Conservation (phyloP, 2,888 invertebrate species). For the Dilophus febrilis region DNA sequence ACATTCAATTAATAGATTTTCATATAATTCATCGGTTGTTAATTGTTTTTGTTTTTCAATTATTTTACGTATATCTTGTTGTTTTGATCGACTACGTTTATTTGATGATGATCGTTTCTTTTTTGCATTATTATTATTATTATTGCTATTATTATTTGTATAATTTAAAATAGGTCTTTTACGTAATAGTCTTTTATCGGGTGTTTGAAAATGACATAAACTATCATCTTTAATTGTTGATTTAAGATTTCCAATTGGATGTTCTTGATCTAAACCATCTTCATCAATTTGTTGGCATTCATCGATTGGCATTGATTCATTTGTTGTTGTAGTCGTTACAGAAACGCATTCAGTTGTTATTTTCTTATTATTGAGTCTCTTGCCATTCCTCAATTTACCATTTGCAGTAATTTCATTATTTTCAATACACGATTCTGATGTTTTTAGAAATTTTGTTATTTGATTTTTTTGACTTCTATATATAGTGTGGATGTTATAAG, state of each 20-base stretch:
- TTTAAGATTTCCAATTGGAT: background rate
- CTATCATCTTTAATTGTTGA: background rate
- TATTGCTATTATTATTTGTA: too few species aligned
- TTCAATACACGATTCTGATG: too few species aligned
- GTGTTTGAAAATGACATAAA: conserved; percentile 1
- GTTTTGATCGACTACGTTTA: background rate
- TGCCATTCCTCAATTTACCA: too few species aligned
- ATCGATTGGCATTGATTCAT: background rate
- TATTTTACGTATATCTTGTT: conserved; percentile 6
- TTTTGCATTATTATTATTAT: too few species aligned
- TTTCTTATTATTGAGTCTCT: background rate
- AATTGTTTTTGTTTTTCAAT: conserved; percentile 1
- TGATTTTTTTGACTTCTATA: too few species aligned
- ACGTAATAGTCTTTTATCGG: background rate
- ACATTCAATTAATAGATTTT: too few species aligned
- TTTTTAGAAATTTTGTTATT: background rate
- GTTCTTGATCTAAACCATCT: too few species aligned
- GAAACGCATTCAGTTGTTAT: conserved; percentile 5
- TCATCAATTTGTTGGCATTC: background rate
- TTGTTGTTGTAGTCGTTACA: conserved; percentile 2
- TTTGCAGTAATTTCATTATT: too few species aligned
- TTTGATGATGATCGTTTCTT: background rate
- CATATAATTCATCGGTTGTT: conserved; percentile 11
- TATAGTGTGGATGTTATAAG: too few species aligned
- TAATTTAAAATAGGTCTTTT: background rate